A percentile compares a stretch with the other conserved stretches of the same genome.
These are phyloP conservation scores for Spisula subtruncata DNA, from an alignment of 2,888 invertebrate genomes.

Conservation along the genomic window DNA sequence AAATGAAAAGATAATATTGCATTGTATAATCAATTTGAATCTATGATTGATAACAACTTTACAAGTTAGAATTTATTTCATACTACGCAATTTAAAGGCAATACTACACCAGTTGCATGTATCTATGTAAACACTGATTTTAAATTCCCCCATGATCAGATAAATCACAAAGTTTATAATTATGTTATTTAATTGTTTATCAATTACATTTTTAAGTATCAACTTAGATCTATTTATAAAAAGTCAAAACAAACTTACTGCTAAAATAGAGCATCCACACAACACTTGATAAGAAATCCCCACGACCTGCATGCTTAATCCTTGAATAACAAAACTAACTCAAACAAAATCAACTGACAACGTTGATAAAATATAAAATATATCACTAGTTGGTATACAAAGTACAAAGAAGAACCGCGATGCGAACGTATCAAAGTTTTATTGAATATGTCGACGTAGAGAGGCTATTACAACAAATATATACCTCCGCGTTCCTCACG, in stretches of 20 bases:
- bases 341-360: not conserved
- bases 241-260: not conserved
- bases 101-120: not conserved
- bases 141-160: not conserved
- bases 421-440: slow-evolving; percentile 21
- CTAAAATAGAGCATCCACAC: slow-evolving; percentile 13
- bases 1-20: not conserved
- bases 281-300: slow-evolving; percentile 3
- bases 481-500: slow-evolving; percentile 50
- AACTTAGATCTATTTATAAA: not conserved
- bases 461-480: not conserved
- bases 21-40: not conserved
- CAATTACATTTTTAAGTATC: not conserved
- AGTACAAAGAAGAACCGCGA: not conserved
- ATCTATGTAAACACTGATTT: not conserved
- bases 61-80: not conserved
- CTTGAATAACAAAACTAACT: not conserved
- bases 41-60: not conserved
- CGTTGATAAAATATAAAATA: slow-evolving; percentile 19
- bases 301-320: not conserved
- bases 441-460: slow-evolving; percentile 33
- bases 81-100: slow-evolving; percentile 1
- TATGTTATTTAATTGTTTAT: too few species aligned
- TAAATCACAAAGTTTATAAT: not conserved
- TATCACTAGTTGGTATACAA: not conserved